phyloP scores from a whole-genome alignment of 2,113 vertebrate genomes.

The Prunella himalayana region DNA sequence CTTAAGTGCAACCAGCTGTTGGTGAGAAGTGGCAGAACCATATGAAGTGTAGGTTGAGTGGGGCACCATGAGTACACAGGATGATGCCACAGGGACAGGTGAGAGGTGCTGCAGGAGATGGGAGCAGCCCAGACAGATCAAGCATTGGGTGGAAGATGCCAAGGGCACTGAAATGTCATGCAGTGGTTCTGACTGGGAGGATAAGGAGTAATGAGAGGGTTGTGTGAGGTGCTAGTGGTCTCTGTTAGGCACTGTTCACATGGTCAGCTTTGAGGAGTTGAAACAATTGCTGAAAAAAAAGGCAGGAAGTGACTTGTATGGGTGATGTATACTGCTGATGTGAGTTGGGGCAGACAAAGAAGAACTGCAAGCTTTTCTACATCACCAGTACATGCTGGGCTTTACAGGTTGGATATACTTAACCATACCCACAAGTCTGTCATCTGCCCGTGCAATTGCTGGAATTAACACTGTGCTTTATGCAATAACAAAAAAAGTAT shows the following conservation, averaged over 20 bases:
- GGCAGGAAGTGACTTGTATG: background rate
- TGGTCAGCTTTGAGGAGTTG: background rate
- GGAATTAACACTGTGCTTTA: background rate
- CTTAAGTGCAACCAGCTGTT: background rate
- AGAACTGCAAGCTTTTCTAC: background rate
- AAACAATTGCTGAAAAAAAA: background rate
- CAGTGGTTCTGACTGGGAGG: background rate
- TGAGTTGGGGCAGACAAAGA: background rate
- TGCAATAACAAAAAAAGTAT: background rate
- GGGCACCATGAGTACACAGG: background rate
- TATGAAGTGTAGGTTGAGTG: background rate
- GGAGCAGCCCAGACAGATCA: background rate
- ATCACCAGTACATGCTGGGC: background rate
- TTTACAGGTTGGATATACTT: background rate
- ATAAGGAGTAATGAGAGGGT: background rate
- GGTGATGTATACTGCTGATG: background rate
- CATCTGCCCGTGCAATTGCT: background rate
- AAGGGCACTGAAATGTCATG: background rate
- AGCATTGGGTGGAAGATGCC: background rate
- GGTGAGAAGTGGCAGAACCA: background rate
- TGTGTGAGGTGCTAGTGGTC: background rate
- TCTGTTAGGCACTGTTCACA: background rate
- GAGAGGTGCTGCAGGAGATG: background rate
- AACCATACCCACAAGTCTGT: background rate
- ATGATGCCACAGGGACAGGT: fast-evolving